phyloP scores from a whole-genome alignment of 2,113 vertebrate species.

The Sapajus apella region DNA sequence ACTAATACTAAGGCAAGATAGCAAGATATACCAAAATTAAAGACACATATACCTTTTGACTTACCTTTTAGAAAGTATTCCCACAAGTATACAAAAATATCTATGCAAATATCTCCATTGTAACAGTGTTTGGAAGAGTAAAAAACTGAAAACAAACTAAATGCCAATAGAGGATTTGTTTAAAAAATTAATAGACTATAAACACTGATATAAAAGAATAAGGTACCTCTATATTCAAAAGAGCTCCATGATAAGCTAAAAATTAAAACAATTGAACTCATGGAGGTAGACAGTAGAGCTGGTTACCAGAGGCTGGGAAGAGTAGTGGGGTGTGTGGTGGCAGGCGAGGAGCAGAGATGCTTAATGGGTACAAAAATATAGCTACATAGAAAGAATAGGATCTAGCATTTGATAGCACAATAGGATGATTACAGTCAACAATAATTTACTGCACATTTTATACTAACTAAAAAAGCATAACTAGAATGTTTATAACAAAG shows the following conservation, averaged over 20 bases:
- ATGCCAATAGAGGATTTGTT: background rate
- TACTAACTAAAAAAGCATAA: no score
- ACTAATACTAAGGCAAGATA: background rate
- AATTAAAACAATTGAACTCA: no score
- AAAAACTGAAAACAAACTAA: background rate
- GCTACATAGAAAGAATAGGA: no score
- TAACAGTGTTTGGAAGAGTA: constrained; percentile 6
- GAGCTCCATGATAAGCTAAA: background rate
- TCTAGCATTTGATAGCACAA: no score
- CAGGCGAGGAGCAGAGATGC: no score
- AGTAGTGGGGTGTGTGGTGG: no score
- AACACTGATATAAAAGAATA: background rate
- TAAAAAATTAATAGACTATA: background rate
- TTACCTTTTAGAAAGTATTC: constrained; percentile 30
- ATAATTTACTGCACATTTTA: no score
- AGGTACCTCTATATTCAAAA: background rate
- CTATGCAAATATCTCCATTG: background rate
- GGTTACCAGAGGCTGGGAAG: no score
- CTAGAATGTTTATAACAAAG: no score
- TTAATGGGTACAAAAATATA: no score
- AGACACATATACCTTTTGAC: background rate
- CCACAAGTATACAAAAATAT: background rate
- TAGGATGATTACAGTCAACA: no score
- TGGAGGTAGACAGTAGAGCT: no score
- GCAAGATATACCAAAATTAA: background rate